Percentiles rank a stretch among this genome's conserved stretches.
These are phyloP conservation scores for Gnathonemus longibarbis DNA, from an alignment of 2,113 vertebrate species.

Conservation along the genomic window DNA sequence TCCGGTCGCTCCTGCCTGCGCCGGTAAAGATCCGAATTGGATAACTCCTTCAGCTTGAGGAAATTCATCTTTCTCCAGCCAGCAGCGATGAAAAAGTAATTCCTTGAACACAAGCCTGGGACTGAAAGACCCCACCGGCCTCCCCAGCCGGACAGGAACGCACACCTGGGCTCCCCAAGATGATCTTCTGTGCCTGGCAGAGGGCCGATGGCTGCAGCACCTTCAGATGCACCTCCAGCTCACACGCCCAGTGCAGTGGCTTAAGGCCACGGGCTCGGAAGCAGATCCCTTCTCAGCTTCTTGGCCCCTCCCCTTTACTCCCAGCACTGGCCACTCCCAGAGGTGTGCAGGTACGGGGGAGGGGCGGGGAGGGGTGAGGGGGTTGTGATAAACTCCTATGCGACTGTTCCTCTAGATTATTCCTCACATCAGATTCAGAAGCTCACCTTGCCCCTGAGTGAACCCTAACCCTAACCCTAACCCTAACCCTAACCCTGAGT, in stretches of 20 bases:
- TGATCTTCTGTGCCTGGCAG: neutral
- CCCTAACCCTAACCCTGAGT: too few species aligned
- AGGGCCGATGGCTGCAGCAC: neutral
- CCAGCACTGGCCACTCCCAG: neutral
- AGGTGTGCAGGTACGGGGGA: neutral
- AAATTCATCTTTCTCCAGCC: conserved; percentile 65
- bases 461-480: too few species aligned
- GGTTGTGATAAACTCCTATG: neutral
- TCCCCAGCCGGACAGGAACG: neutral
- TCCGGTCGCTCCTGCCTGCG: conserved; percentile 82
- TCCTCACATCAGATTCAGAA: neutral
- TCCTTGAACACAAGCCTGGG: neutral
- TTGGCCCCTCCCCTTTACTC: neutral
- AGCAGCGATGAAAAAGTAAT: neutral
- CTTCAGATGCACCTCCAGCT: neutral
- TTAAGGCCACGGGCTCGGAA: neutral
- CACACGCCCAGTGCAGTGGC: neutral
- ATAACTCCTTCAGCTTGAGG: conserved; percentile 82
- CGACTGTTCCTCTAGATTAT: neutral
- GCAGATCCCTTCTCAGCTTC: neutral
- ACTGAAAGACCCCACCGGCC: neutral
- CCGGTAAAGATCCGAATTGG: conserved; percentile 84
- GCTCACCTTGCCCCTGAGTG: neutral
- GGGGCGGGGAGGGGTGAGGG: neutral
- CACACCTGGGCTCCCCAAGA: neutral